phyloP scores from a whole-genome alignment of 1,140 invertebrate genomes.

The Temnothorax longispinosus region DNA sequence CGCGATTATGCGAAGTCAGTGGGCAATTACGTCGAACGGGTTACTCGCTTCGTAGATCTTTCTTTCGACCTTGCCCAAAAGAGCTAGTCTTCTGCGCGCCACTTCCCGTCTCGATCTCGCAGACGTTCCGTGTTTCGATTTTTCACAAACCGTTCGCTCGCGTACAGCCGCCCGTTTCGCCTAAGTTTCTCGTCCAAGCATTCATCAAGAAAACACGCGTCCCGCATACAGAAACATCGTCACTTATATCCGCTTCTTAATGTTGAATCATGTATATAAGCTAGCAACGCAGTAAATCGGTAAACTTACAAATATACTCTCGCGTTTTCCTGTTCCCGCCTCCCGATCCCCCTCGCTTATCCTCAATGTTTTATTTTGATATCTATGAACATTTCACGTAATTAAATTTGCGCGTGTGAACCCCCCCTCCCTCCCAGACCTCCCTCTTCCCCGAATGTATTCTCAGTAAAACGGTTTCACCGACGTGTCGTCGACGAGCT shows the following conservation, averaged over 20 bases:
- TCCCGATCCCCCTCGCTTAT: neutral
- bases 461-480: neutral
- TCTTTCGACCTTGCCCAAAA: neutral
- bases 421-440: neutral
- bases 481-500: neutral
- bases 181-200: neutral
- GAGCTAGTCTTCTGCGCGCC: neutral
- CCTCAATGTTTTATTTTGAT: slow-evolving; percentile 3
- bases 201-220: neutral
- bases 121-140: neutral
- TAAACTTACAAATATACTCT: slow-evolving; percentile 74
- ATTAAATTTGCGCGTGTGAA: slow-evolving; percentile 24
- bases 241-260: slow-evolving; percentile 65
- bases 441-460: neutral
- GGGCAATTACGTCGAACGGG: neutral
- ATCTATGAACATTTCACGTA: slow-evolving; percentile 36
- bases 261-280: slow-evolving; percentile 70
- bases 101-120: neutral
- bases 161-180: neutral
- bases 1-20: neutral
- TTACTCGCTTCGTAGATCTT: neutral
- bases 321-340: slow-evolving; percentile 23
- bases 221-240: slow-evolving; percentile 68
- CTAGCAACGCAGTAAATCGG: slow-evolving; percentile 73
- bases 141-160: neutral